phyloP scores from a whole-genome alignment of 2,797 vertebrate genomes.

The Amphiprion clarkii region DNA sequence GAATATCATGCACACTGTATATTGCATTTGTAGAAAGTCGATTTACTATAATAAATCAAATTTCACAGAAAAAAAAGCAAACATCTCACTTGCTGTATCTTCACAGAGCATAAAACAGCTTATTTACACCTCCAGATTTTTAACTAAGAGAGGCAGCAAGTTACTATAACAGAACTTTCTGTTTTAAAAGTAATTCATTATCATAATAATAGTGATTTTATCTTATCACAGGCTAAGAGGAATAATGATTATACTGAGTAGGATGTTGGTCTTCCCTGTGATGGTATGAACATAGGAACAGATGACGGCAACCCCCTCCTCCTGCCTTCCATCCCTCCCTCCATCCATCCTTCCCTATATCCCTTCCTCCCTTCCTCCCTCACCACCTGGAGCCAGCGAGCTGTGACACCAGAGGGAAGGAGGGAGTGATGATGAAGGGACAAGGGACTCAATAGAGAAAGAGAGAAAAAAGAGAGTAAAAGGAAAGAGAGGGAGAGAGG shows the following conservation, averaged over 20 bases:
- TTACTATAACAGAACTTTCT: not conserved
- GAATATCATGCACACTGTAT: not conserved
- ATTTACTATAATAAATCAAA: too few species aligned
- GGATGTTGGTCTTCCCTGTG: conserved; percentile 59
- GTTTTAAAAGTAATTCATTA: too few species aligned
- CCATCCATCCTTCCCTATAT: conserved; percentile 67
- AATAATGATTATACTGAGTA: conserved; percentile 13
- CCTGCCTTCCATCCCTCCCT: conserved; percentile 71
- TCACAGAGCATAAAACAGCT: not conserved
- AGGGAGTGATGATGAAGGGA: conserved; percentile 74
- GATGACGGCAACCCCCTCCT: conserved; percentile 71
- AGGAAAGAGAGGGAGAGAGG: conserved; percentile 27
- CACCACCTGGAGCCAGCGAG: conserved; percentile 87
- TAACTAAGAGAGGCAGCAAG: not conserved
- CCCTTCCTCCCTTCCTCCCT: conserved; percentile 77
- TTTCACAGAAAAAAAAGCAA: too few species aligned
- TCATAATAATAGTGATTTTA: too few species aligned
- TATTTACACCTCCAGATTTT: not conserved
- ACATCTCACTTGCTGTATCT: not conserved
- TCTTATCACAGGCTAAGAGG: too few species aligned
- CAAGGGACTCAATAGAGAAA: conserved; percentile 56
- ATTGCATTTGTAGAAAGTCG: not conserved
- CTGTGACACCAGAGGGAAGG: conserved; percentile 82
- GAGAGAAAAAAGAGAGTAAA: conserved; percentile 22
- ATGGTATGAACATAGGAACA: conserved; percentile 80